Percentiles rank a stretch among this genome's conserved stretches.
Conservation (phyloP, 2,888 invertebrate genomes). For the Masnerella sp. region DNA sequence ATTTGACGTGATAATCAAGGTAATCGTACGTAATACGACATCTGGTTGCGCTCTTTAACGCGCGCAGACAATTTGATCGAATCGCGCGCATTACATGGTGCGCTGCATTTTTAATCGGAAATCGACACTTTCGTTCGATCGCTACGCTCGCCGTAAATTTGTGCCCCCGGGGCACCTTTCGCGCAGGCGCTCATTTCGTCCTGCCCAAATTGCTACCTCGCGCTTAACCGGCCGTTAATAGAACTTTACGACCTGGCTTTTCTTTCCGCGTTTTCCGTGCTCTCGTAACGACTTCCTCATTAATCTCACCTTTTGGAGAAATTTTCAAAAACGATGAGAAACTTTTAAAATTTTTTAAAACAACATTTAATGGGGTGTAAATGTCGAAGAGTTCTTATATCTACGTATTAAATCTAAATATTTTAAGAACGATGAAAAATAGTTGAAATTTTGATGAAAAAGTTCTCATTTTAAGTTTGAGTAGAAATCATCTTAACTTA, state of each 20-base stretch:
- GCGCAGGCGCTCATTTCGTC: conserved; percentile 26
- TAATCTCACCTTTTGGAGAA: conserved; percentile 23
- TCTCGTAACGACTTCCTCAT: conserved; percentile 31
- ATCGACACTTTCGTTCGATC: conserved; percentile 40
- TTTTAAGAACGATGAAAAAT: too few relatives aligned
- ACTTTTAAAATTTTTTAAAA: too few relatives aligned
- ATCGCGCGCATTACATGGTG: conserved; percentile 10
- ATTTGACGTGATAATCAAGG: conserved; percentile 47
- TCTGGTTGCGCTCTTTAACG: conserved; percentile 29
- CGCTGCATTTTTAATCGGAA: conserved; percentile 34
- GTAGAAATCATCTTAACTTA: too few relatives aligned
- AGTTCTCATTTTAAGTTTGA: too few relatives aligned
- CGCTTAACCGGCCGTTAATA: conserved; percentile 42
- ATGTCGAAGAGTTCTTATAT: too few relatives aligned
- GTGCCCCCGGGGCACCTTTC: conserved; percentile 25
- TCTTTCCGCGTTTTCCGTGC: conserved; percentile 25
- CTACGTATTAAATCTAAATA: too few relatives aligned
- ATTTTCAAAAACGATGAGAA: too few relatives aligned
- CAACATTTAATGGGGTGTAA: too few relatives aligned
- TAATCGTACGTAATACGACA: conserved; percentile 41
- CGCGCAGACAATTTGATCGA: conserved; percentile 28
- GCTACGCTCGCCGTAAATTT: conserved; percentile 8
- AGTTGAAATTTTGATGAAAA: too few relatives aligned
- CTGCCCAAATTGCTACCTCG: conserved; percentile 46
- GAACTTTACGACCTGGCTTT: conserved; percentile 34